phyloP scores from a whole-genome alignment of 64 coral and sea anemone genomes.

The Montipora cactus region DNA sequence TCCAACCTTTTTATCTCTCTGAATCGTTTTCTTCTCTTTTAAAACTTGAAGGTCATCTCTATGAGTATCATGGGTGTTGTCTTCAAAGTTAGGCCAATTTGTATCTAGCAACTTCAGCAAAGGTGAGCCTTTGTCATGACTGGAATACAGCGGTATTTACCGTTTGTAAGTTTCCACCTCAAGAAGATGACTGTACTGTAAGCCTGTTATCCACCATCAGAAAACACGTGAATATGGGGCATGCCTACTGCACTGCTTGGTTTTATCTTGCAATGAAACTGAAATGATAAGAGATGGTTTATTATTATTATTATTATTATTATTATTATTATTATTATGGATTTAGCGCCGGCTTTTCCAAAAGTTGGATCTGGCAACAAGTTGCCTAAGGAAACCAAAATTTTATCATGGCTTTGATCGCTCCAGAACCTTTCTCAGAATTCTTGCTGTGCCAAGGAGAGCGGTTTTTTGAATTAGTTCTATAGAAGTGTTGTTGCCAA shows the following conservation, averaged over 20 bases:
- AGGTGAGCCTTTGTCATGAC: background rate
- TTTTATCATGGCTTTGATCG: too few relatives aligned
- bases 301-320: too few relatives aligned
- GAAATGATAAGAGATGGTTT: background rate
- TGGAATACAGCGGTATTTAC: background rate
- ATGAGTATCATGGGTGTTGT: background rate
- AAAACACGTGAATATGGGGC: background rate
- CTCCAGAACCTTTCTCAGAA: too few relatives aligned
- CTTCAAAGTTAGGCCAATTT: slow-evolving; percentile 11
- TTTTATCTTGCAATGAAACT: slow-evolving; percentile 13
- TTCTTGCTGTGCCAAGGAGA: too few relatives aligned
- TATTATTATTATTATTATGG: too few relatives aligned
- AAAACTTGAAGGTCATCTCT: background rate
- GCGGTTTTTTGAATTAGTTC: too few relatives aligned
- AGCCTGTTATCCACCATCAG: background rate
- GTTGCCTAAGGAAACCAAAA: too few relatives aligned
- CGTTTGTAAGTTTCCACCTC: slow-evolving; percentile 5
- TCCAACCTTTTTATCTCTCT: background rate
- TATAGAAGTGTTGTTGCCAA: too few relatives aligned
- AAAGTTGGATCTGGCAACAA: too few relatives aligned
- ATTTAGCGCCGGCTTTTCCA: too few relatives aligned
- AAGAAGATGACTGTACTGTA: slow-evolving; percentile 36
- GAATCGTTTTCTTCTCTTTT: slow-evolving; percentile 16
- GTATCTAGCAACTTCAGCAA: background rate
- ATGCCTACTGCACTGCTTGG: background rate